Percentiles rank a stretch among this genome's conserved stretches.
phyloP scores from a whole-genome alignment of 2,888 invertebrate species.

The Neuroscelio doddi region DNA sequence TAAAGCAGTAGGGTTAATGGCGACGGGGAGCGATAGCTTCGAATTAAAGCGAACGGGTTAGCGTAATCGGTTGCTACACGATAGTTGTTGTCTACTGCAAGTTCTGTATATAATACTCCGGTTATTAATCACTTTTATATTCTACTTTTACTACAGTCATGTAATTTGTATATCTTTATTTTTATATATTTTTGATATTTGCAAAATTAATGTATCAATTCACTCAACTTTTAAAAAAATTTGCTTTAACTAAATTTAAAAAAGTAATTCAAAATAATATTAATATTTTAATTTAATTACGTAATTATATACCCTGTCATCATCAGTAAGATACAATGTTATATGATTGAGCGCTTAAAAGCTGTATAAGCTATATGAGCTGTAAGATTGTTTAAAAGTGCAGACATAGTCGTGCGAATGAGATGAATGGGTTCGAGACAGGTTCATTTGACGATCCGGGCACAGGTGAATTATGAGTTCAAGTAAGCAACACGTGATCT shows the following conservation, averaged over 20 bases:
- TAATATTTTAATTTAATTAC: no score
- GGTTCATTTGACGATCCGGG: not conserved
- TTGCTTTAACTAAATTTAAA: no score
- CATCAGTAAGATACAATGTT: no score
- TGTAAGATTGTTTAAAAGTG: no score
- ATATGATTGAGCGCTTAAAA: no score
- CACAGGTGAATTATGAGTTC: constrained; percentile 17
- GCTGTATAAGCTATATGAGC: no score
- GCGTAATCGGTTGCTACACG: constrained; percentile 24
- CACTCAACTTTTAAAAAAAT: not conserved
- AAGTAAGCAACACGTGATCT: constrained; percentile 24
- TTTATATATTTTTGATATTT: not conserved
- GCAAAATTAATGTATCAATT: not conserved
- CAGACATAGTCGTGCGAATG: no score
- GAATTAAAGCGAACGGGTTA: constrained; percentile 41
- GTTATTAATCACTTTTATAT: not conserved
- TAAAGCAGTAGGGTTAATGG: constrained; percentile 21
- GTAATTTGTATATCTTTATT: not conserved
- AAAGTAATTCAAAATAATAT: no score
- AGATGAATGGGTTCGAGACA: constrained; percentile 2
- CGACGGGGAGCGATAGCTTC: constrained; percentile 26
- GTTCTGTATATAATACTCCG: not conserved
- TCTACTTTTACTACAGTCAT: not conserved
- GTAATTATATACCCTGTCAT: no score
- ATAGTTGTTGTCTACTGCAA: constrained; percentile 4